Base-by-base conservation (phyloP, 1,140 invertebrate genomes). In the Panagrolaimus sp. region DNA sequence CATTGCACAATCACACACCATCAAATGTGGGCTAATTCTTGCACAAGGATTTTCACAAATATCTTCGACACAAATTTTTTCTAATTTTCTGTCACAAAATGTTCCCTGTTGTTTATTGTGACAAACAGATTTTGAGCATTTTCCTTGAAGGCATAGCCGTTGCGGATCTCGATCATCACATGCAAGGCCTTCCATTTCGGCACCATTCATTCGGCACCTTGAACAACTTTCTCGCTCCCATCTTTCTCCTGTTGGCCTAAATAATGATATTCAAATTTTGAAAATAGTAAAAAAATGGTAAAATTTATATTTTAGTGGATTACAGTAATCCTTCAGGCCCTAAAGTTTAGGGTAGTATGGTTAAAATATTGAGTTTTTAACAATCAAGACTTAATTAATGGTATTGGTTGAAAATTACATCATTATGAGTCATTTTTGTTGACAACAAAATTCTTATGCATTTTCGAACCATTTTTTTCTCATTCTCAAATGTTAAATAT, bases 61-160 rank as follows among this genome's bases (percentile, higher is more conserved):
- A 66, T 83, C 80, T 32, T 82, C 80, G 12, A 82, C 80, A 63
- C 80, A 82, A n/a, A 82, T 69, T 67, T 82, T 82, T 62, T 83
- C 82, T 67, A 80, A 81, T 80, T 83, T 83, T 65, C 82, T 43
- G 70, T 82, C 80, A 66, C 82, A 82, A 63, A 76, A 82, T 32
- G 66, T 55, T 1, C 80, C 80, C 43, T 82, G 74, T 38, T 64
- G 67, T 66, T 82, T 82, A 67, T 82, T 74, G 70, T 80, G 74
- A 64, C 80, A 82, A 15, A 82, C 80, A 10, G 79, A 82, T 48
- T 83, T 83, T 32, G 80, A 80, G 72, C 80, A 82, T 65, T 83
- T 83, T 14, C 80, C 80, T n/a, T 80, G 78, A 9, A 83, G 72
- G 64, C 80, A 82, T 24, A 82, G 64, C 43, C 80, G 68, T 46